Evolutionary conservation across 2,113 vertebrate genomes (phyloP).

Genomic region (Phrynosoma blainvillii): DNA sequence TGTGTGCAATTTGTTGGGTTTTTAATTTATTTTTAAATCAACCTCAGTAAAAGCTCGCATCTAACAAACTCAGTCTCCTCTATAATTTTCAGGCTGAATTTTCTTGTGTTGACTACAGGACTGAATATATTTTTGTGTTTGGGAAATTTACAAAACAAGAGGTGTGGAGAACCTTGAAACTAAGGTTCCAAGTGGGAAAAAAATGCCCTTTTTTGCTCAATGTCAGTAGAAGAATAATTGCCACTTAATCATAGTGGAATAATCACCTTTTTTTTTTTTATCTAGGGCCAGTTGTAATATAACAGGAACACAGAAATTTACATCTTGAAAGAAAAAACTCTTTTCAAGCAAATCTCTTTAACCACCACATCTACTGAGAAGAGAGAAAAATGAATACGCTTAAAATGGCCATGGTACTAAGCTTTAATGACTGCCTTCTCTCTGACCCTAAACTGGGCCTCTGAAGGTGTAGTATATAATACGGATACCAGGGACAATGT

Average conservation of each 20-base stretch:
- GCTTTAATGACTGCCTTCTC: slow-evolving; percentile 54
- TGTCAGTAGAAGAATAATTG: slow-evolving; percentile 18
- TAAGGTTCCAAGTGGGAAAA: background rate
- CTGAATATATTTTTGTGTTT: background rate
- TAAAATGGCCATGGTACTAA: slow-evolving; percentile 46
- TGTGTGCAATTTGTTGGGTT: background rate
- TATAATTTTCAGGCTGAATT: background rate
- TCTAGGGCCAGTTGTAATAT: background rate
- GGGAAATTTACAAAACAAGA: slow-evolving; percentile 13
- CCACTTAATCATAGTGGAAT: slow-evolving; percentile 14
- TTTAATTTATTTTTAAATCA: background rate
- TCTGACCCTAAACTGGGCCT: slow-evolving; percentile 67
- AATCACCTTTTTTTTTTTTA: slow-evolving; percentile 8
- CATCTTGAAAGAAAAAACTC: slow-evolving; percentile 47
- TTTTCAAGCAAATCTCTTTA: slow-evolving; percentile 28
- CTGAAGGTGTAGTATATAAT: slow-evolving; percentile 72
- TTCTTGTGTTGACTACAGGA: background rate
- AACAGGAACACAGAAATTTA: slow-evolving; percentile 10
- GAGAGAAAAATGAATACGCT: slow-evolving; percentile 33
- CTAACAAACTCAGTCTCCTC: background rate
- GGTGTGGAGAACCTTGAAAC: background rate
- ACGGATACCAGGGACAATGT: slow-evolving; percentile 65
- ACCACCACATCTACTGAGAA: slow-evolving; percentile 17
- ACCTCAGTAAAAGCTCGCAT: background rate
- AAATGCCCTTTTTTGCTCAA: background rate